Conservation (phyloP, 2,797 vertebrate species). For the Muscicapa comitata region DNA sequence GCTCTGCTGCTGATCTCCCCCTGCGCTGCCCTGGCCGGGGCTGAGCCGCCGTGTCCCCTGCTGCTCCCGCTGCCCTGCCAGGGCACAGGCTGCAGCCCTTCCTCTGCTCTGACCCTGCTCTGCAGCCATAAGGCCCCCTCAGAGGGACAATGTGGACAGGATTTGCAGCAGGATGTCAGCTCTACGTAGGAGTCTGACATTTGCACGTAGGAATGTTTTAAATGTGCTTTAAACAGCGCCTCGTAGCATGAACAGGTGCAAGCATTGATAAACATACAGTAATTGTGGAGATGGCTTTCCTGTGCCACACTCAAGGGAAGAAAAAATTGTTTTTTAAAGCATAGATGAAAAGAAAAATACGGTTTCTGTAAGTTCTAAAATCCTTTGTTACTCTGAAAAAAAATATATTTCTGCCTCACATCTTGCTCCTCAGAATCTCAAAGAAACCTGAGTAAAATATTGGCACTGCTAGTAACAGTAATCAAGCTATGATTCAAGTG, state of each 20-base stretch:
- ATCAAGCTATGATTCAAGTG: not conserved
- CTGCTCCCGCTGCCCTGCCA: accelerated
- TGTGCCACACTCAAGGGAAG: not conserved
- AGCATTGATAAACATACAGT: not conserved
- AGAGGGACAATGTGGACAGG: not conserved
- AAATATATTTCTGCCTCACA: not conserved
- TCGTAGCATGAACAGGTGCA: not conserved
- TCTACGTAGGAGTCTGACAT: not conserved
- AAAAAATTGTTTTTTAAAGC: not conserved
- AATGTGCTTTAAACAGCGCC: not conserved
- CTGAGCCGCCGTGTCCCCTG: not conserved
- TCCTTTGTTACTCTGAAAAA: not conserved
- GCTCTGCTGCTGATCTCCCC: not conserved
- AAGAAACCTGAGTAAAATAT: not conserved
- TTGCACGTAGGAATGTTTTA: not conserved
- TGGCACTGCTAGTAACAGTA: not conserved
- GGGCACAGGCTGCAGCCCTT: not conserved
- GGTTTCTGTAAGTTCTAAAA: not conserved
- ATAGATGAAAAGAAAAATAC: not conserved
- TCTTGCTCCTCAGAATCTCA: not conserved
- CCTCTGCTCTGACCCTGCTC: accelerated
- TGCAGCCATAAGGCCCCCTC: not conserved
- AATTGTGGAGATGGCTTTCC: not conserved
- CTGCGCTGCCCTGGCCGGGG: not conserved
- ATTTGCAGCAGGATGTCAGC: not conserved